Evolutionary conservation across 2,113 vertebrate genomes (phyloP).

Genomic region (Lanius collurio): DNA sequence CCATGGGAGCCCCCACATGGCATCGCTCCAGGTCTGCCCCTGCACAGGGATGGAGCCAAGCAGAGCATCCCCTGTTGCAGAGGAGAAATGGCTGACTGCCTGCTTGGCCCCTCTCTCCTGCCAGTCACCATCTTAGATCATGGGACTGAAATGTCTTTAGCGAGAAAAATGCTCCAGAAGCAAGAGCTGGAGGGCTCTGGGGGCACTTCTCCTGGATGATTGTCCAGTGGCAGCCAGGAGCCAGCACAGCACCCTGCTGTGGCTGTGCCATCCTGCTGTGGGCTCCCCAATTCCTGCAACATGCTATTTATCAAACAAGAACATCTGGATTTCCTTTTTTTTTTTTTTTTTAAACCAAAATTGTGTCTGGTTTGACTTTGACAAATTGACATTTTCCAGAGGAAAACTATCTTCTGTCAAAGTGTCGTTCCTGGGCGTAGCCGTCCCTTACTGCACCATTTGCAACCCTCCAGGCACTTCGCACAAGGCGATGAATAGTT

Average conservation of each 20-base stretch:
- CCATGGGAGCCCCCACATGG: background rate
- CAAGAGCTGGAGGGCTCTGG: background rate
- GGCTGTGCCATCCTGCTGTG: background rate
- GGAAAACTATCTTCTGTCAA: background rate
- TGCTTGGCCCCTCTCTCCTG: rapidly evolving
- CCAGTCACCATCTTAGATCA: background rate
- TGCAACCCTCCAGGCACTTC: constrained; percentile 27
- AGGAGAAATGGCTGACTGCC: background rate
- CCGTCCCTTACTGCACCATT: background rate
- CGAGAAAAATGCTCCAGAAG: background rate
- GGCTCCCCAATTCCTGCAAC: background rate
- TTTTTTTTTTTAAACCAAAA: background rate
- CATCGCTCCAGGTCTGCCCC: rapidly evolving
- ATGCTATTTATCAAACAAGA: background rate
- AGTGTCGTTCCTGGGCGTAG: background rate
- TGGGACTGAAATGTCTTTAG: rapidly evolving
- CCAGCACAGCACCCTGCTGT: background rate
- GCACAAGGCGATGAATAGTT: constrained; percentile 7
- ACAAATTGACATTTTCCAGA: constrained; percentile 8
- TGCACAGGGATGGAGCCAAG: rapidly evolving
- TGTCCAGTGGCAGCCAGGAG: background rate
- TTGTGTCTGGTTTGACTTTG: background rate
- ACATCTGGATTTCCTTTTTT: constrained; percentile 7
- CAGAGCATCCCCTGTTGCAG: background rate
- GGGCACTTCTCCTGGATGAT: background rate